Base-by-base conservation (phyloP, 64 coral and sea anemone species). In the Cladopsammia gracilis region DNA sequence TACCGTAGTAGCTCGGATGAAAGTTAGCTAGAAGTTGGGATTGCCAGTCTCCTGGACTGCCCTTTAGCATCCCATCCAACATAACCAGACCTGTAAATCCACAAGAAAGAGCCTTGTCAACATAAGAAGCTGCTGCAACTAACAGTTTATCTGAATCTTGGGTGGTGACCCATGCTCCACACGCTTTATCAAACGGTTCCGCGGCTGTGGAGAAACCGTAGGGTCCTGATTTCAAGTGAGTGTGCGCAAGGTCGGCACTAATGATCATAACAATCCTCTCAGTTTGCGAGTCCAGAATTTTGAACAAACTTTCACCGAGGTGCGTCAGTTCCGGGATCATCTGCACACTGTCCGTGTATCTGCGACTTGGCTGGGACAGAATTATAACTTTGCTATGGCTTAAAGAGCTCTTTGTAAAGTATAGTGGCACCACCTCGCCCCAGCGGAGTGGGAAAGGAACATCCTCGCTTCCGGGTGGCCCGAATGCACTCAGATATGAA, bases 211-310 rank as follows among this genome's bases (percentile, higher is more conserved):
- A 96, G 78, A 92, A 96, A 2, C 94, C 94, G 64, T 96, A 96
- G 7, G 94, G 94, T 4, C 94, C 94, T 24, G 84, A 88, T 68
- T 84, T 96, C 45, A 92, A 73, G 71, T 96, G 94, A 59, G 94
- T 96, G 69, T 96, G 94, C 13, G 94, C 94, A n/a, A 96, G 60
- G 67, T 96, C 94, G n/a, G 94, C 94, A 60, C 94, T 96, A 12
- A 96, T 92, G 47, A 96, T 91, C n/a, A 96, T 68, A 5, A 91
- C 75, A 9, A 78, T 75, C 56, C 58, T 92, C 7, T 75, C 25
- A 26, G 48, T 50, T 25, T 88, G 74, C 10, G 78, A 73, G 15
- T 71, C 51, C 14, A 96, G 58, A 53, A 82, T 23, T 10, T 76
- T 22, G 66, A 87, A 70, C 25, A 96, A 77, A 19, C 74, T 61